These are phyloP conservation scores for Colius striatus DNA, from an alignment of 2,113 vertebrate species.

Conservation along the genomic window DNA sequence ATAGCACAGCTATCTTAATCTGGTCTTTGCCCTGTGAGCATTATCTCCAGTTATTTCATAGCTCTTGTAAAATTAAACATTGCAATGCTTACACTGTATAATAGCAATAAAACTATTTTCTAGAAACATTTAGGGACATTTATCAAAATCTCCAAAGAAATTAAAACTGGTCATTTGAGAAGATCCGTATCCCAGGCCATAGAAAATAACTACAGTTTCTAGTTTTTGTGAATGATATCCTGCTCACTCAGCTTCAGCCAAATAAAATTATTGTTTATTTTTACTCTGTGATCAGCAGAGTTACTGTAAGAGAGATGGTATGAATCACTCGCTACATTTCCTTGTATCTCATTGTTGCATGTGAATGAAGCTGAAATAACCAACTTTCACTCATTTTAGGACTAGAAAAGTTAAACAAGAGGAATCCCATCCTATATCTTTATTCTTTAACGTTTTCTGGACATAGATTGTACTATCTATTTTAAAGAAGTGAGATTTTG, in stretches of 20 bases:
- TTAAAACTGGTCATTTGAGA: neutral
- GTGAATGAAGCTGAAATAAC: neutral
- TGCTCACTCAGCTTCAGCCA: neutral
- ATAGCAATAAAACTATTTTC: neutral
- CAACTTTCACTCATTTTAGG: neutral
- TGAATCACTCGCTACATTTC: neutral
- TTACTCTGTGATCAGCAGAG: neutral
- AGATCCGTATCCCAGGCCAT: rapidly evolving
- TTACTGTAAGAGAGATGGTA: neutral
- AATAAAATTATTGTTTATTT: neutral
- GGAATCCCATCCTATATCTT: neutral
- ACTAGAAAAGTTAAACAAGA: neutral
- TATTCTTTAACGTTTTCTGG: neutral
- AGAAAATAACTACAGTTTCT: neutral
- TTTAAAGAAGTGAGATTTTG: neutral
- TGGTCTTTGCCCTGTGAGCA: neutral
- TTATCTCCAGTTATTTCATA: neutral
- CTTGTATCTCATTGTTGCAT: neutral
- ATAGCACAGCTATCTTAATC: neutral
- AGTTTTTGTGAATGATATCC: neutral
- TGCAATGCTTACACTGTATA: neutral
- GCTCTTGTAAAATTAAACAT: neutral
- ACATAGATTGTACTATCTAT: neutral
- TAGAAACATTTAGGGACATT: neutral
- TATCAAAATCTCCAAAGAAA: neutral